Base-by-base conservation (phyloP, 2,113 vertebrate species). In the Charadrius vociferus region DNA sequence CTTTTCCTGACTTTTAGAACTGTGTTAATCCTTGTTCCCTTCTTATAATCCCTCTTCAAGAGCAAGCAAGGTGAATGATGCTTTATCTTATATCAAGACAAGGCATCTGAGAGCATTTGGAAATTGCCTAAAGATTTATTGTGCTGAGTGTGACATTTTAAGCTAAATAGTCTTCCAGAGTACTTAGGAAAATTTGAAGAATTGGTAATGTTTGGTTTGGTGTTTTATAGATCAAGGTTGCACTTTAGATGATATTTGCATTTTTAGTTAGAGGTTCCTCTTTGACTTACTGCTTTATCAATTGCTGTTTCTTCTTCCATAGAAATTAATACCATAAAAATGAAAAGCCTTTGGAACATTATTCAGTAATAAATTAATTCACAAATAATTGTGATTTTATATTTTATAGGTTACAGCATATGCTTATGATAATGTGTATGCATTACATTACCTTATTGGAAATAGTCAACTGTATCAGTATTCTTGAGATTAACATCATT, bases 1-100 rank as follows among this genome's bases (percentile, higher is more conserved):
- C 62, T 79, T 86, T 41, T 93, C 72, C 45, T 96, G 96, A 98
- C 97, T 95, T 96, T 94, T 95, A 95, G 96, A 98, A 98, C 96
- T 93, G 67, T 97, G 96, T 90, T 98, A 98, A 98, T 98, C 98
- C 96, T 93, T 7, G 37, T 94, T 90, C 59, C 84, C 92, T 95
- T 77, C 29, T 97, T 97, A 96, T 98, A 98, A 98, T 98, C 96
- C 85, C 88, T 89, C 50, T 87, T 81, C 94, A 97, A 98, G 97
- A 97, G 92, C 95, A 97, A 91, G 94, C 97, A 98, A 98, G 97
- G 97, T 97, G 97, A 98, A 92, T 67, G 50, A 94, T 96, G 85
- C 87, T 93, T 95, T 96, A 84, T 94, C 65, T 93, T 94, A 92
- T 73, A 94, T 97, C 50, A 95, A 92, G 86, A 86, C 43, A 82